phyloP scores from a whole-genome alignment of 2,113 vertebrate genomes.

The Clarias macrocephalus region DNA sequence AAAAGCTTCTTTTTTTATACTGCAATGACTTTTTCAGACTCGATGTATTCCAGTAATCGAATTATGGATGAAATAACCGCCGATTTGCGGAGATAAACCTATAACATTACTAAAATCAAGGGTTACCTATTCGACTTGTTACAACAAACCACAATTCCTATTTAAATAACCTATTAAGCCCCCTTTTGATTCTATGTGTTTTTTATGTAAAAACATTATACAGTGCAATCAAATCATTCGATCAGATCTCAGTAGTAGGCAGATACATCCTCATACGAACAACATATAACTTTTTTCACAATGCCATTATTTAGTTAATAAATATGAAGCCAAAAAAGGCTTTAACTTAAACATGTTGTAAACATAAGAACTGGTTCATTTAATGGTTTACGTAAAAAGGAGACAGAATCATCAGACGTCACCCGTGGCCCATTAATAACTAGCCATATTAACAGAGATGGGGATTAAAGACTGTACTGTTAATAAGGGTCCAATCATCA shows the following conservation, averaged over 20 bases:
- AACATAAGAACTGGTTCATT: neutral
- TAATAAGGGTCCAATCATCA: neutral
- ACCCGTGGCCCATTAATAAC: neutral
- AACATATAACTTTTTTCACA: too few species aligned
- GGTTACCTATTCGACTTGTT: neutral
- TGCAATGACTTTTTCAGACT: neutral
- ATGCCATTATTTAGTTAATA: neutral
- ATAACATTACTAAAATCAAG: neutral
- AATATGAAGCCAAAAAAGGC: neutral
- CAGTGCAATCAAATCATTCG: too few species aligned
- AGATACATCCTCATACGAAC: too few species aligned
- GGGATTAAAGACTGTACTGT: neutral
- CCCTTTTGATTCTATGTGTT: neutral
- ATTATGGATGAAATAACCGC: neutral
- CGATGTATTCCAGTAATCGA: neutral
- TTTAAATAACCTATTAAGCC: neutral
- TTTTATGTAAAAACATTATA: too few species aligned
- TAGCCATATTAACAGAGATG: neutral
- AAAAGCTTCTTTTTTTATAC: neutral
- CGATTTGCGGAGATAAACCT: neutral
- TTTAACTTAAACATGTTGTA: neutral
- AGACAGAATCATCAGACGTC: neutral
- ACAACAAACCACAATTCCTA: neutral
- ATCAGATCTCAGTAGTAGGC: too few species aligned
- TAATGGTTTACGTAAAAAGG: neutral